A percentile compares a stretch with the other conserved stretches of the same genome.
These are phyloP conservation scores for Pitta sordida DNA, from an alignment of 2,113 vertebrate genomes.

Conservation along the genomic window DNA sequence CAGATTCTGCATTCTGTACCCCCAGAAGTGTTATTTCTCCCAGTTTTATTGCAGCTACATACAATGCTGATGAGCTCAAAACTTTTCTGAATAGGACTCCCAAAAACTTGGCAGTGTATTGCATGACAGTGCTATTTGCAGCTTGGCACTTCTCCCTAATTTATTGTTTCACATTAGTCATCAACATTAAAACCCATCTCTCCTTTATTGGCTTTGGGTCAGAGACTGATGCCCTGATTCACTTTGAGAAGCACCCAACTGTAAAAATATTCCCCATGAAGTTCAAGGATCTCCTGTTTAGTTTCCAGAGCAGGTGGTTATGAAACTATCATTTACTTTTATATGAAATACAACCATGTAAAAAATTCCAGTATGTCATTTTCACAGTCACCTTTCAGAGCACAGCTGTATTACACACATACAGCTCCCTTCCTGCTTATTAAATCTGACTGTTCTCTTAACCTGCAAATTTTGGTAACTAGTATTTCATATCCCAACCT, in stretches of 20 bases:
- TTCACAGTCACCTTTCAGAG: conserved; percentile 5
- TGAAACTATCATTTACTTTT: conserved; percentile 19
- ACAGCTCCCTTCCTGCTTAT: conserved; percentile 5
- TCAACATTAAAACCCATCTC: conserved; percentile 34
- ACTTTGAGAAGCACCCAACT: conserved; percentile 6
- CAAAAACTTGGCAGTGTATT: conserved; percentile 5
- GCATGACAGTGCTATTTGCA: conserved; percentile 54
- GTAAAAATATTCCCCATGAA: not conserved
- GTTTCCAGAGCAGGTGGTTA: not conserved
- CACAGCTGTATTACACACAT: not conserved
- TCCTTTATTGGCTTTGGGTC: conserved; percentile 17
- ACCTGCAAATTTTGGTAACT: conserved; percentile 9
- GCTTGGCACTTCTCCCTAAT: conserved; percentile 36
- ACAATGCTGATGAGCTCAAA: conserved; percentile 31
- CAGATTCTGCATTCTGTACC: not conserved
- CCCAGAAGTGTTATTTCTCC: not conserved
- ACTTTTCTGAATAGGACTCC: conserved; percentile 34
- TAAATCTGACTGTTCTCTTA: not conserved
- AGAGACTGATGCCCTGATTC: conserved; percentile 1
- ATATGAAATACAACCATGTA: not conserved
- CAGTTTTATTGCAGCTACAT: not conserved
- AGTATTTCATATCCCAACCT: not conserved
- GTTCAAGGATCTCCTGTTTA: not conserved
- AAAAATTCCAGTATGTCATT: not conserved
- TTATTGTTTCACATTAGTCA: conserved; percentile 44